Evolutionary conservation across 2,888 invertebrate species (phyloP).

Genomic region (Caenorhabditis japonica): DNA sequence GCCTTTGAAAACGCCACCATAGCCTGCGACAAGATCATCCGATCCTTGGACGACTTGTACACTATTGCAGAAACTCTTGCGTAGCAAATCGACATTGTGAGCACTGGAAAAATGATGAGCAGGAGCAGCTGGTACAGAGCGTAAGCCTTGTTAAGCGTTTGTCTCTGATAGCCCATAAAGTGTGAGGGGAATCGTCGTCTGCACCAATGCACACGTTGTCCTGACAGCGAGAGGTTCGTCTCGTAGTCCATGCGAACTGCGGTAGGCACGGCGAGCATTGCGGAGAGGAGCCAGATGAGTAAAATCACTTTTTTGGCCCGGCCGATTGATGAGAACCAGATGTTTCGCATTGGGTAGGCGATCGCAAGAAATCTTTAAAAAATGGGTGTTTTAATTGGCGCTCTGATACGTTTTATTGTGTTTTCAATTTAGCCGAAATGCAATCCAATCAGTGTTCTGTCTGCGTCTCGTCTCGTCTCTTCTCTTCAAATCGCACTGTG

Average conservation of each 20-base stretch:
- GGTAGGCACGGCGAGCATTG: conserved; percentile 82
- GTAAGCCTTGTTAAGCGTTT: conserved; percentile 57
- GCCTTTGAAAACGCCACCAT: conserved; percentile 70
- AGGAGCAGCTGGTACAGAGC: conserved; percentile 80
- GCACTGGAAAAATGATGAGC: conserved; percentile 82
- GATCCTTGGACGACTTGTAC: conserved; percentile 66
- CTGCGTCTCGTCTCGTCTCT: too few species aligned
- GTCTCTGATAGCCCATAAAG: conserved; percentile 46
- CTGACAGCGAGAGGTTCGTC: conserved; percentile 48
- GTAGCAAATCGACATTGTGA: conserved; percentile 83
- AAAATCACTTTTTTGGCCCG: conserved; percentile 81
- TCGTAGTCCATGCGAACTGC: conserved; percentile 81
- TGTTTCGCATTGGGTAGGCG: conserved; percentile 83
- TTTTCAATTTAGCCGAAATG: neutral
- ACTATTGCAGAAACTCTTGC: conserved; percentile 80
- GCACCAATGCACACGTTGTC: conserved; percentile 62
- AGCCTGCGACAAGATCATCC: conserved; percentile 60
- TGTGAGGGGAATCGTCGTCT: conserved; percentile 53
- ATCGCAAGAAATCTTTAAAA: conserved; percentile 83
- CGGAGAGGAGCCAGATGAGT: conserved; percentile 82
- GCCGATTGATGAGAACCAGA: conserved; percentile 83
- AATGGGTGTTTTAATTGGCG: neutral
- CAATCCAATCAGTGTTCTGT: too few species aligned
- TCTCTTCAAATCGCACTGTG: neutral
- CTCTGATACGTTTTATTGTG: conserved; percentile 1